A percentile compares a stretch with the other conserved stretches of the same genome.
Evolutionary conservation across 2,797 vertebrate species (phyloP).

Genomic region (Squalus acanthias): DNA sequence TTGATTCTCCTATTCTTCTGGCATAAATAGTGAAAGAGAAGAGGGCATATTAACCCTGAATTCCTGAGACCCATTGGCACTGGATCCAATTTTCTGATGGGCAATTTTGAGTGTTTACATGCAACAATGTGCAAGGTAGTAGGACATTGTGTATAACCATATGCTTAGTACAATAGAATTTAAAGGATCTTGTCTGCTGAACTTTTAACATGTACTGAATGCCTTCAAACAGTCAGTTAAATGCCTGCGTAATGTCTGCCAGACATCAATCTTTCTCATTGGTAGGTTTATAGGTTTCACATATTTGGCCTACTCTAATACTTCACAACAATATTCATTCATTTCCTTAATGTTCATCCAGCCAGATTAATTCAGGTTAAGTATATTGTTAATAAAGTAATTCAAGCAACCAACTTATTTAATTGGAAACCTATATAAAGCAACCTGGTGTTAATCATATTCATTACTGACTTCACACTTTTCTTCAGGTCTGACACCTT

Average conservation of each 20-base stretch:
- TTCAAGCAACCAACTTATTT: background rate
- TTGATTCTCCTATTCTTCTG: background rate
- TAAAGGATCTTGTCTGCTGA: background rate
- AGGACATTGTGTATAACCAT: background rate
- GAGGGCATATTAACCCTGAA: background rate
- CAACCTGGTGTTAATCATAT: constrained; percentile 18
- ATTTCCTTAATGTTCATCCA: constrained; percentile 4
- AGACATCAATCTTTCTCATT: background rate
- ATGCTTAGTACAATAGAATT: background rate
- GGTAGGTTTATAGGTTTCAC: background rate
- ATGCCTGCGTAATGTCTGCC: background rate
- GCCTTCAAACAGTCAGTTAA: background rate
- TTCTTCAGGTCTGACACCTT: background rate
- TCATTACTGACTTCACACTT: constrained; percentile 25
- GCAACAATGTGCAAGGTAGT: background rate
- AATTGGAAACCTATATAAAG: background rate
- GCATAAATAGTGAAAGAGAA: background rate
- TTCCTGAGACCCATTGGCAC: background rate
- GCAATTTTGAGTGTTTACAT: background rate
- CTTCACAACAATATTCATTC: background rate
- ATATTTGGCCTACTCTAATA: background rate
- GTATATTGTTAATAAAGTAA: background rate
- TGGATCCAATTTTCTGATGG: background rate
- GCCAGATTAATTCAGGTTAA: background rate
- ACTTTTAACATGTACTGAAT: background rate